phyloP scores from a whole-genome alignment of 2,797 vertebrate species.

The Malurus leucopterus region DNA sequence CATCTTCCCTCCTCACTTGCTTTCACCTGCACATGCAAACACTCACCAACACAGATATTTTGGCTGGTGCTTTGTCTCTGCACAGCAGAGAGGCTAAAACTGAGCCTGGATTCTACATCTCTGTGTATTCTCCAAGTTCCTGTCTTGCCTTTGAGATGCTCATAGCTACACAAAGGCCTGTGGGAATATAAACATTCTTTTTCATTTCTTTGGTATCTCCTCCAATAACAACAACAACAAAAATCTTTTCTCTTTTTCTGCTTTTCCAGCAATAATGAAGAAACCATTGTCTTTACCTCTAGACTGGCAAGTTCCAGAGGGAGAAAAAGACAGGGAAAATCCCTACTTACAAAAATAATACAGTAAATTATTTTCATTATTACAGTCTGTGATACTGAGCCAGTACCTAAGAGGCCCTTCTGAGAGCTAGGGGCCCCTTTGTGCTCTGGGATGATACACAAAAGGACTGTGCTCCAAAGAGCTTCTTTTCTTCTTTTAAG shows the following conservation, averaged over 20 bases:
- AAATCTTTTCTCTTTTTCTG: background rate
- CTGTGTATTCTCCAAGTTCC: background rate
- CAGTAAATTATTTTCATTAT: background rate
- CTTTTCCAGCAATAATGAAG: background rate
- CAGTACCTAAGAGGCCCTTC: background rate
- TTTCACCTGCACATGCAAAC: background rate
- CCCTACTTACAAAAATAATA: background rate
- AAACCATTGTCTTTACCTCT: background rate
- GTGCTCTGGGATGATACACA: background rate
- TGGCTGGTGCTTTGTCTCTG: background rate
- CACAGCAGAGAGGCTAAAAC: background rate
- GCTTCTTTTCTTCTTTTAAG: conserved; percentile 23
- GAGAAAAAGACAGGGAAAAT: background rate
- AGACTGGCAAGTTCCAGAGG: background rate
- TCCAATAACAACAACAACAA: background rate
- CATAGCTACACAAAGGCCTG: background rate
- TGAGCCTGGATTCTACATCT: background rate
- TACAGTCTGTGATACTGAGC: background rate
- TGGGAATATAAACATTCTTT: background rate
- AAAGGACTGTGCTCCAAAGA: conserved; percentile 13
- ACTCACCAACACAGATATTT: background rate
- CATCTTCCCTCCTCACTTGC: background rate
- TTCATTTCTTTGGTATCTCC: background rate
- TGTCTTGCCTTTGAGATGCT: background rate
- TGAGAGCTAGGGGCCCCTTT: background rate